phyloP scores from a whole-genome alignment of 2,113 vertebrate genomes.

The Ammodytes dubius region DNA sequence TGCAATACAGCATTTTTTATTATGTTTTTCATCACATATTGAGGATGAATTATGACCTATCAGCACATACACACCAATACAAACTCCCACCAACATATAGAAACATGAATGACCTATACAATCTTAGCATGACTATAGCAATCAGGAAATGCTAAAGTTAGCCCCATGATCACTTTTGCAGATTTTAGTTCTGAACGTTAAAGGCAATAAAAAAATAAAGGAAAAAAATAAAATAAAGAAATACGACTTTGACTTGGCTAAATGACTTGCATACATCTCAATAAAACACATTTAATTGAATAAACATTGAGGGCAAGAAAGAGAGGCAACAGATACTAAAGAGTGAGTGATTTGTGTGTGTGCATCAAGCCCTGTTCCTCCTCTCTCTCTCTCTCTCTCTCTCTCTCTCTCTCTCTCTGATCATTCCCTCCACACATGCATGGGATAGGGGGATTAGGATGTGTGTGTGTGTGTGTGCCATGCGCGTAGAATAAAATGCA shows the following conservation, averaged over 20 bases:
- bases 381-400: neutral
- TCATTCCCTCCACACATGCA: conserved; percentile 42
- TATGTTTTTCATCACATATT: too few species aligned
- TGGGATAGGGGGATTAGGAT: conserved; percentile 44
- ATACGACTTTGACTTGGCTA: neutral
- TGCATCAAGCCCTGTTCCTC: neutral
- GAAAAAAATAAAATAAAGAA: neutral
- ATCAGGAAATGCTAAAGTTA: too few species aligned
- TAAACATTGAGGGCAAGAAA: neutral
- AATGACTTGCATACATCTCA: neutral
- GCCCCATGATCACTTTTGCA: too few species aligned
- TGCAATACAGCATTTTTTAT: too few species aligned
- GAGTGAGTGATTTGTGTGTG: neutral
- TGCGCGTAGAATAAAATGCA: conserved; percentile 21
- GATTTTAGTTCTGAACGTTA: too few species aligned
- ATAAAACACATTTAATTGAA: neutral
- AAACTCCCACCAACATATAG: too few species aligned
- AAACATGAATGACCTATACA: too few species aligned
- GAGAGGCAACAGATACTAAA: neutral
- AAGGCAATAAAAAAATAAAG: neutral
- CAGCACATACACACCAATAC: too few species aligned
- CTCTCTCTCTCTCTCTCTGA: conserved; percentile 36
- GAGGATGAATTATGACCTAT: too few species aligned
- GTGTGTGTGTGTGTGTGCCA: neutral
- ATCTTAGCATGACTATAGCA: too few species aligned